Percentiles rank a stretch among this genome's conserved stretches.
phyloP scores from a whole-genome alignment of 2,797 vertebrate genomes.

The Natrix natrix region DNA sequence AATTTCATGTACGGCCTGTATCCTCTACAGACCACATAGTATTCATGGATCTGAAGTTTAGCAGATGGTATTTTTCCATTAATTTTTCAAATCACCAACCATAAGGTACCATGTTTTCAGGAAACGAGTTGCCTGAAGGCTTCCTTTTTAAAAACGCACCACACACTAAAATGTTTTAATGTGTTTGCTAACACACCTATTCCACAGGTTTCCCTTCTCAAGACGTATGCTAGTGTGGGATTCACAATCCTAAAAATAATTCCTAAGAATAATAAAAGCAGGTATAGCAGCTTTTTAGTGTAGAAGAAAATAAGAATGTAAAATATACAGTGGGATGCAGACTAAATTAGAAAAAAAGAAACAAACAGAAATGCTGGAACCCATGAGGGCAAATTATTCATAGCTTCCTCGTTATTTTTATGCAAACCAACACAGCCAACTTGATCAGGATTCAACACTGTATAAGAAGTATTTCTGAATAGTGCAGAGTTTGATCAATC shows the following conservation, averaged over 20 bases:
- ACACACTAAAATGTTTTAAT: constrained; percentile 57
- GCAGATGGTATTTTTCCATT: constrained; percentile 77
- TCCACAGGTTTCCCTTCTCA: constrained; percentile 53
- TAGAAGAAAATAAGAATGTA: background rate
- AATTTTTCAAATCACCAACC: constrained; percentile 73
- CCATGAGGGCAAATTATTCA: background rate
- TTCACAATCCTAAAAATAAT: constrained; percentile 4
- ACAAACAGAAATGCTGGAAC: background rate
- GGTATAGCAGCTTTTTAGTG: background rate
- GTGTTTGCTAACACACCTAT: constrained; percentile 55
- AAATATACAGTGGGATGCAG: background rate
- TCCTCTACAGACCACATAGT: constrained; percentile 66
- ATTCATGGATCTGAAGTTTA: constrained; percentile 69
- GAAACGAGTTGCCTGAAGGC: constrained; percentile 69
- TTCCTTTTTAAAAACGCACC: constrained; percentile 35
- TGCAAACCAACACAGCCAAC: background rate
- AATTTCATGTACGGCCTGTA: constrained; percentile 56
- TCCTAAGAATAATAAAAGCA: background rate
- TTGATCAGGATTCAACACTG: background rate
- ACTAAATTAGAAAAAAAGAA: background rate
- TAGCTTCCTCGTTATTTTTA: background rate
- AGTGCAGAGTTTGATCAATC: background rate
- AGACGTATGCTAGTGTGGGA: background rate
- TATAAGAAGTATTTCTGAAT: background rate
- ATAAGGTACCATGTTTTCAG: constrained; percentile 73